These are phyloP conservation scores for Monodelphis domestica DNA, from an alignment of 2,797 vertebrate species.

Conservation along the genomic window DNA sequence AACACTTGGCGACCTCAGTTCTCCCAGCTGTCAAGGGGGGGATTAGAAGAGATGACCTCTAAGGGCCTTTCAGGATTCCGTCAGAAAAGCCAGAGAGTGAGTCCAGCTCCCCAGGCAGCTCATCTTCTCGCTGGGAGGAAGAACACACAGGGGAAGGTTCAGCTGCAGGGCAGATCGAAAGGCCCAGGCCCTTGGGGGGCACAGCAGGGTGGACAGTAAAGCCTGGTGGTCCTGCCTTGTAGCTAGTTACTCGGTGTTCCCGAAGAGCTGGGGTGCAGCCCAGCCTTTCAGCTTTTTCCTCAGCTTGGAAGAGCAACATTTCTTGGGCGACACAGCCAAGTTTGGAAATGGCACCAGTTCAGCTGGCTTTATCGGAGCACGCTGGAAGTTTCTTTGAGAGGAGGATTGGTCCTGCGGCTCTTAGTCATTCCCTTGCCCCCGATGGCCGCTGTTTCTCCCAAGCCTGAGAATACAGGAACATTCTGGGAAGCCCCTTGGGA, in stretches of 20 bases:
- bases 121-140: background rate
- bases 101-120: background rate
- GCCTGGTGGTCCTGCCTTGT: background rate
- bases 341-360: background rate
- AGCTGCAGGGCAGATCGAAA: no score
- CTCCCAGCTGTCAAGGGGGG: background rate
- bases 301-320: background rate
- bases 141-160: accelerated
- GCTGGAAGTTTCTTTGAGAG: background rate
- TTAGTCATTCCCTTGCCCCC: background rate
- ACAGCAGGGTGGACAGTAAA: background rate
- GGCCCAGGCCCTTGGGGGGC: background rate
- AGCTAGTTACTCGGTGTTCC: background rate
- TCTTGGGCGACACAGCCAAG: background rate
- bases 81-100: no score
- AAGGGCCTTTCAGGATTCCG: background rate
- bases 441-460: background rate
- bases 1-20: background rate
- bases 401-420: background rate
- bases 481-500: background rate
- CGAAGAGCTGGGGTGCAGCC: background rate
- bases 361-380: background rate
- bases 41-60: background rate
- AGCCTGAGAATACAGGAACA: background rate
- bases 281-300: background rate